A percentile compares a stretch with the other conserved stretches of the same genome.
phyloP scores from a whole-genome alignment of 2,113 vertebrate genomes.

The Hepsetus odoe region DNA sequence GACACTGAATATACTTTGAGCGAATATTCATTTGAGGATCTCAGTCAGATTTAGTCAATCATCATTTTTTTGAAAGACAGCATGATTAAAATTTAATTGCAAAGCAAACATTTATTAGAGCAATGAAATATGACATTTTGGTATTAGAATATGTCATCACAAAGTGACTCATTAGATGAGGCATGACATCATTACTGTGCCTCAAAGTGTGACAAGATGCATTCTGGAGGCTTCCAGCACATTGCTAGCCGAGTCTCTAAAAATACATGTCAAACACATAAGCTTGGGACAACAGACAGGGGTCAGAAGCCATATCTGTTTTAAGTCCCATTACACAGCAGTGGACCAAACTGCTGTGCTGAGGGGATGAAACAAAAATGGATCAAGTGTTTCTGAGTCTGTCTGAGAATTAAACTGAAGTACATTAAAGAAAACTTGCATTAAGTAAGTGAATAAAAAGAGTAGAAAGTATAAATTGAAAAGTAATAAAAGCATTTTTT shows the following conservation, averaged over 20 bases:
- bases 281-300: neutral
- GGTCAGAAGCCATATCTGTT: neutral
- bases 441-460: neutral
- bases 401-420: neutral
- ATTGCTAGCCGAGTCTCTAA: neutral
- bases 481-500: neutral
- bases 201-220: constrained; percentile 20
- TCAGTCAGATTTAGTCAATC: neutral
- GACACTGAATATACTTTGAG: neutral
- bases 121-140: constrained; percentile 28
- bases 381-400: neutral
- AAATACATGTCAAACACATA: constrained; percentile 1
- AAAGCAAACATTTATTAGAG: constrained; percentile 44
- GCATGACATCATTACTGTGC: constrained; percentile 8
- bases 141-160: constrained; percentile 34
- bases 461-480: no score
- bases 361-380: neutral
- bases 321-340: neutral
- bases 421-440: neutral
- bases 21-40: neutral
- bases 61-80: constrained; percentile 4
- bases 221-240: constrained; percentile 1
- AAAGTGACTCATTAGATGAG: constrained; percentile 35
- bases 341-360: neutral
- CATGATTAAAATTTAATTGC: constrained; percentile 35